Base-by-base conservation (phyloP, 2,797 vertebrate species). In the Enteromius thamalakanensis region DNA sequence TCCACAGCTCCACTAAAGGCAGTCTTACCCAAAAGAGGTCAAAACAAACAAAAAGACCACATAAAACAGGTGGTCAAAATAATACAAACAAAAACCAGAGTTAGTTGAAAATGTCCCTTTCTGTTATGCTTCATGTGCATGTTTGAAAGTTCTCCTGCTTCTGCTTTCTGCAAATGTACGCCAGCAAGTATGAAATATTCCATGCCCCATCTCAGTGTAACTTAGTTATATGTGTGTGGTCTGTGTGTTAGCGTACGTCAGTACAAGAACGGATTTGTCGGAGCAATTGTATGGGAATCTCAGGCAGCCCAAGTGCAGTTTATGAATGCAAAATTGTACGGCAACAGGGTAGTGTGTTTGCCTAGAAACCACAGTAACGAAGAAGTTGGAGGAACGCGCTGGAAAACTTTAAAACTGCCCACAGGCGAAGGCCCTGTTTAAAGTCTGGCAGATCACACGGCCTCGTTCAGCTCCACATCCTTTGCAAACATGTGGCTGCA, bases 401-500 rank as follows among this genome's bases (percentile, higher is more conserved):
- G 88, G 85, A 88, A 89, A 87, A 87, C 87, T 86, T 89, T 81
- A 75, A 81, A 86, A 68, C 85, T 89, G 82, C 89, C 88, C 89
- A 88, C 85, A 89, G 87, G 86, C 89, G 64, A 88, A 77, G 84
- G 85, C 72, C 85, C 85, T 83, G 78, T 84, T 89, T 86, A 83
- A 86, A 85, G 83, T 87, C 85, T 87, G 81, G 81, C 86, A 86
- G 84, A 85, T 88, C 86, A 88, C 86, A 85, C 85, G 12, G 81
- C 69, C 84, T 83, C 80, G 72, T 89, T 88, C 89, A 84, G 88
- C 87, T 86, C 84, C 81, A 87, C 87, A 76, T 87, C 76, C 85
- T 90, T 85, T 69, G 78, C 83, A 87, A 89, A 88, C 88, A 89
- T 89, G 86, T 90, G 90, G 87, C 85, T 89, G 86, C 83, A 89